Base-by-base conservation (phyloP, 2,113 vertebrate species). In the Campylomormyrus numenius region DNA sequence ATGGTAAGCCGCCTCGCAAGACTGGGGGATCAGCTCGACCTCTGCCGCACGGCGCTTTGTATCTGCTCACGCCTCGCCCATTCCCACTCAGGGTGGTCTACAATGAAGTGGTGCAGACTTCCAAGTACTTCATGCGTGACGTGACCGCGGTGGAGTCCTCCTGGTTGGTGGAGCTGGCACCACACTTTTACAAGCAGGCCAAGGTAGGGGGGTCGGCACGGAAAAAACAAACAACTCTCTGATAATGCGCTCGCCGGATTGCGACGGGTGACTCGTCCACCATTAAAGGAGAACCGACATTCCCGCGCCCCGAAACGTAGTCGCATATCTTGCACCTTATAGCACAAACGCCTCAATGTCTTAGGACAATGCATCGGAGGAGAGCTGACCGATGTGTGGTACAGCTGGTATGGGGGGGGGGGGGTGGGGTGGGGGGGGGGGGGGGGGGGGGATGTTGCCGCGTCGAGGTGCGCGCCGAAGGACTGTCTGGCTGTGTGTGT, bases 171-270 rank as follows among this genome's bases (percentile, higher is more conserved):
- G 98, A 99, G 91, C 93, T 99, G 95, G 98, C 98, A 0, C 98
- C 98, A 46, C 98, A 99, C 93, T 99, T 99, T 77, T 99, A 99
- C 94, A 99, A 99, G 92, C 97, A 99, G 95, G 98, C 98, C 93
- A 98, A 97, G 95, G 98, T 99, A 96, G 91, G 97, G 90, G 17
- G 53, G 0, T 2, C 15, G 48, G 8, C 31, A 24, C 10, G 74
- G 50, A 15, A 46, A n/a, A 62, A 83, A 19, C 77, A 46, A 46
- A 31, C 62, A 70, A 15, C 62, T 70, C 62, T 27, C 24, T 86
- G 89, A 24, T 50, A 46, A 21, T 46, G 24, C 21, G 6, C 15
- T 10, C 39, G 21, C 9, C 10, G 56, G 39, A 35, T 27, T 56
- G 24, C 49, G 11, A 27, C 39, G 50, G 49, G 21, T 42, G 48